phyloP scores from a whole-genome alignment of 2,888 invertebrate species.

The Thalpophila matura region DNA sequence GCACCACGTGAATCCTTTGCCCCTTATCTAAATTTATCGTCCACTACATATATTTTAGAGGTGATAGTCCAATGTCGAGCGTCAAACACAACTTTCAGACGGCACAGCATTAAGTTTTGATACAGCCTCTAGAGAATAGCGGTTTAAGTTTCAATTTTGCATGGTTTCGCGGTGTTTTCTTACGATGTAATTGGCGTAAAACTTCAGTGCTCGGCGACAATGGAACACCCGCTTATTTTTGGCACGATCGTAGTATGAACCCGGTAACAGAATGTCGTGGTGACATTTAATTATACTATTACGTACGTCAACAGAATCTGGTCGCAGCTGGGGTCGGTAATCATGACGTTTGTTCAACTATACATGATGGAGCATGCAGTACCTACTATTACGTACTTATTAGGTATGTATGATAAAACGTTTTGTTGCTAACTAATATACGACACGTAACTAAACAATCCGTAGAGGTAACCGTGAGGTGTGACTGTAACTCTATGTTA shows the following conservation, averaged over 20 bases:
- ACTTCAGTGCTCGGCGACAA: constrained; percentile 46
- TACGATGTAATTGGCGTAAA: constrained; percentile 53
- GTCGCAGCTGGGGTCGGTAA: constrained; percentile 58
- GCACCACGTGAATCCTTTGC: constrained; percentile 57
- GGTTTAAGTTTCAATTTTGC: constrained; percentile 50
- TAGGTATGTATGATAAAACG: constrained; percentile 24
- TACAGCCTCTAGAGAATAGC: constrained; percentile 32
- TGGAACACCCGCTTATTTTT: constrained; percentile 53
- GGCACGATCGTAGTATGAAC: constrained; percentile 49
- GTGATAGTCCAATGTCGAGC: constrained; percentile 39
- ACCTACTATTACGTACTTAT: constrained; percentile 42
- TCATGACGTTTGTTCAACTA: constrained; percentile 55
- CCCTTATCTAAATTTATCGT: constrained; percentile 36
- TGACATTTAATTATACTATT: constrained; percentile 61
- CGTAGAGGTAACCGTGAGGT: constrained; percentile 14
- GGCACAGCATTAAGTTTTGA: constrained; percentile 33
- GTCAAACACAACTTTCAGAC: constrained; percentile 37
- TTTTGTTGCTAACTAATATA: constrained; percentile 54
- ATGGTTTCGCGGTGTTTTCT: constrained; percentile 39
- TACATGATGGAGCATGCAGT: constrained; percentile 41
- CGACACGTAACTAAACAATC: constrained; percentile 48
- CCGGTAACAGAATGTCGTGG: constrained; percentile 56
- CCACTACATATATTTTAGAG: constrained; percentile 16
- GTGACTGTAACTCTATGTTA: constrained; percentile 3
- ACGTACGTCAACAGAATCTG: constrained; percentile 61